Evolutionary conservation across 2,797 vertebrate species (phyloP).

Genomic region (Macrochelys suwanniensis): DNA sequence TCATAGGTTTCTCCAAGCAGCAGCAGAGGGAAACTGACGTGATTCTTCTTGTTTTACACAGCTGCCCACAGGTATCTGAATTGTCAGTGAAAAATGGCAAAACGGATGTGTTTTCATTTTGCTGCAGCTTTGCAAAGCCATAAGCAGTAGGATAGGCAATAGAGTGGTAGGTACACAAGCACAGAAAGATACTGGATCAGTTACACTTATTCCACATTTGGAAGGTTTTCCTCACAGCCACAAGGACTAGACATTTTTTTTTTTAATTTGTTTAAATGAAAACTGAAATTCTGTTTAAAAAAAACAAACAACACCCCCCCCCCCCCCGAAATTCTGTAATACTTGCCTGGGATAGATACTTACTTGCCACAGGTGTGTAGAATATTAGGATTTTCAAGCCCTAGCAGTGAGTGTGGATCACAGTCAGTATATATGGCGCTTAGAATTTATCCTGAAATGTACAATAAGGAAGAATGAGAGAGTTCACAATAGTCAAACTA

Average conservation of each 20-base stretch:
- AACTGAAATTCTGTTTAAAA: not conserved
- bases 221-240: not conserved
- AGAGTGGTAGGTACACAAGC: not conserved
- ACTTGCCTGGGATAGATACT: not conserved
- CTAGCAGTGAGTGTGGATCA: not conserved
- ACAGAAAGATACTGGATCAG: not conserved
- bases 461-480: not conserved
- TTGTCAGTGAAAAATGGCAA: not conserved
- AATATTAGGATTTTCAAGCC: not conserved
- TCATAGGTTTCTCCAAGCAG: not conserved
- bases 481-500: not conserved
- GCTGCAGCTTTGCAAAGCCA: not conserved
- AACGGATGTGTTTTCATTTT: too few species aligned
- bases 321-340: not conserved
- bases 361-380: not conserved
- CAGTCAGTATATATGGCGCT: not conserved
- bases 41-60: not conserved
- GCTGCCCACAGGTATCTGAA: not conserved
- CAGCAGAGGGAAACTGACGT: not conserved
- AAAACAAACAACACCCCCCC: too few species aligned
- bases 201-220: not conserved
- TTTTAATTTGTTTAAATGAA: not conserved
- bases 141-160: not conserved
- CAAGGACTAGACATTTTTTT: not conserved
- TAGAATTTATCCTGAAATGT: not conserved